Percentiles rank a stretch among this genome's conserved stretches.
These are phyloP conservation scores for Octodon degus DNA, from an alignment of 2,113 vertebrate species.

Conservation along the genomic window DNA sequence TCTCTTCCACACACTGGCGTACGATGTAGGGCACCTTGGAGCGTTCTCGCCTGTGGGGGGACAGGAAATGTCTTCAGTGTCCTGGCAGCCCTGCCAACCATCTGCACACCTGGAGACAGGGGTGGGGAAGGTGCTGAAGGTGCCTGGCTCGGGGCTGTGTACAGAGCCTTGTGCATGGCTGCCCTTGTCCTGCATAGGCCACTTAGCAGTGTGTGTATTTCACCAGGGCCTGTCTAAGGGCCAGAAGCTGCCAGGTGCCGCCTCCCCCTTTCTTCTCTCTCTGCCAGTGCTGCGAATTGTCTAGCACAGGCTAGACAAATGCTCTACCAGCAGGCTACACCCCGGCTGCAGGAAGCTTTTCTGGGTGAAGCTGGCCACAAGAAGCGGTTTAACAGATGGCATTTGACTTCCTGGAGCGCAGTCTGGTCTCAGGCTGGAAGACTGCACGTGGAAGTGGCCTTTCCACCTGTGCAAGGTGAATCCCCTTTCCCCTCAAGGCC, in stretches of 20 bases:
- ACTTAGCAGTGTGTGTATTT: accelerated
- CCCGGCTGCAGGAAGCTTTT: neutral
- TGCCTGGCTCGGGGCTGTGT: neutral
- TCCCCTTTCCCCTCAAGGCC: neutral
- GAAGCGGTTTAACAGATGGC: neutral
- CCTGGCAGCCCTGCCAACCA: neutral
- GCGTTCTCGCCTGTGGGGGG: conserved; percentile 91
- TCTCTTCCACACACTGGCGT: conserved; percentile 98
- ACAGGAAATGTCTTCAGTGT: neutral
- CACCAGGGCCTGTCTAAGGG: neutral
- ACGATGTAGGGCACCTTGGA: conserved; percentile 99
- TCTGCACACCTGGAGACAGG: neutral
- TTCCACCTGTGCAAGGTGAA: neutral
- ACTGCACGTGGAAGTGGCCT: no score
- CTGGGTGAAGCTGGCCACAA: neutral
- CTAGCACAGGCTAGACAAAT: neutral
- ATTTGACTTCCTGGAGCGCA: neutral
- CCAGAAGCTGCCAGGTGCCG: neutral
- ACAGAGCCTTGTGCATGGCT: accelerated
- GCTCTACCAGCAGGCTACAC: neutral
- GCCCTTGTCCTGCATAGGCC: neutral
- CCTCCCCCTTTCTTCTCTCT: neutral
- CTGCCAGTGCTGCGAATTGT: neutral
- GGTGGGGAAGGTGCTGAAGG: neutral
- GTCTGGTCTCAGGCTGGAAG: neutral